These are phyloP conservation scores for Natrix natrix DNA, from an alignment of 2,797 vertebrate species.

Conservation along the genomic window DNA sequence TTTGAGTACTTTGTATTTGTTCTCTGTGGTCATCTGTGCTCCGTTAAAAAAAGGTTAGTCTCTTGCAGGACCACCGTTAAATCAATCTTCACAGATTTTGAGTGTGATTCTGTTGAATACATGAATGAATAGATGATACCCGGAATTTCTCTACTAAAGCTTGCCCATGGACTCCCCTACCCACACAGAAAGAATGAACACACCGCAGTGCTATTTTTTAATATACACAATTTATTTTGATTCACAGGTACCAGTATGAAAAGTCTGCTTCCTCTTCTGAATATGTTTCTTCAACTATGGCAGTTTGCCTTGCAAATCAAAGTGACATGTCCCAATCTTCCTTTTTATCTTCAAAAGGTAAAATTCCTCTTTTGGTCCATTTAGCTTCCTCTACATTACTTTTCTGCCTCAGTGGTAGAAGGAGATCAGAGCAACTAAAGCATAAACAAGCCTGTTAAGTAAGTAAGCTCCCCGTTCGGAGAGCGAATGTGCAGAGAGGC, in stretches of 20 bases:
- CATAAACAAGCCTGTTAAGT: background rate
- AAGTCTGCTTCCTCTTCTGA: conserved; percentile 52
- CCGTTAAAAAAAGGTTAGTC: background rate
- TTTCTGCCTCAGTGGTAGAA: background rate
- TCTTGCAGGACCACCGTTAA: background rate
- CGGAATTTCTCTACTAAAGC: background rate
- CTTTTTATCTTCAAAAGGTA: conserved; percentile 58
- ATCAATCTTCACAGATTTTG: background rate
- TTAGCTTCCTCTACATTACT: background rate
- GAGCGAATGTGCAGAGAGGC: too few relatives aligned
- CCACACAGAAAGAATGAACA: background rate
- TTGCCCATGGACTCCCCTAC: background rate
- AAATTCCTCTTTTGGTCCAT: conserved; percentile 3
- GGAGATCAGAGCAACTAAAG: background rate
- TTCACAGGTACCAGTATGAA: conserved; percentile 72
- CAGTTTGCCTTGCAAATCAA: conserved; percentile 67
- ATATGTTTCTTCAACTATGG: conserved; percentile 64
- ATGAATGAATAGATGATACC: background rate
- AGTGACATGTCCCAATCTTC: conserved; percentile 47
- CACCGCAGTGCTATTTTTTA: background rate
- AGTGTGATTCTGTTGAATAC: background rate
- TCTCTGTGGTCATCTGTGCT: background rate
- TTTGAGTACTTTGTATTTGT: background rate
- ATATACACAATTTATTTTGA: background rate
- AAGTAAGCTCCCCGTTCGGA: too few relatives aligned